These are phyloP conservation scores for Sylvicola fuscatus DNA, from an alignment of 2,888 invertebrate species.

Conservation along the genomic window DNA sequence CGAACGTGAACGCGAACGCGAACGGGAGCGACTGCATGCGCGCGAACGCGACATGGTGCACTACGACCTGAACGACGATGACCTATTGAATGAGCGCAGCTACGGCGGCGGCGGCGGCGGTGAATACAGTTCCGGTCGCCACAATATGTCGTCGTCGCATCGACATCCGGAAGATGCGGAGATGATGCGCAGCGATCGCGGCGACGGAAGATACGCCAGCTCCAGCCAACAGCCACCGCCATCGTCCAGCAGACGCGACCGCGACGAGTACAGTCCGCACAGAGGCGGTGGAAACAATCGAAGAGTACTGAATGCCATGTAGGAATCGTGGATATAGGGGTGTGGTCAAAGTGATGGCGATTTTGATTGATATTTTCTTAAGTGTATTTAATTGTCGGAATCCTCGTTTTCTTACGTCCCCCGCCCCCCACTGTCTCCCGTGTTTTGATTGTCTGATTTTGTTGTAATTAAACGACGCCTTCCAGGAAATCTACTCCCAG, in stretches of 20 bases:
- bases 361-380: slow-evolving; percentile 3
- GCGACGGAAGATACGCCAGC: slow-evolving; percentile 16
- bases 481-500: too few relatives aligned
- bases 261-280: slow-evolving; percentile 27
- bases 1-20: slow-evolving; percentile 15
- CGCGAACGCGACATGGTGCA: slow-evolving; percentile 25
- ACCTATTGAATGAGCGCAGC: slow-evolving; percentile 22
- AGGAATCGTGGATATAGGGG: slow-evolving; percentile 30
- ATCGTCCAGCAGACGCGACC: slow-evolving; percentile 11
- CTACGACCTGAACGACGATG: slow-evolving; percentile 24
- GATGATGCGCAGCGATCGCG: slow-evolving; percentile 8
- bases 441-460: too few relatives aligned
- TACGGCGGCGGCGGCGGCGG: slow-evolving; percentile 10
- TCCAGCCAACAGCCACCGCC: slow-evolving; percentile 12
- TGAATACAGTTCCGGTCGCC: slow-evolving; percentile 17
- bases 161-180: slow-evolving; percentile 4
- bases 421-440: too few relatives aligned
- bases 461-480: too few relatives aligned
- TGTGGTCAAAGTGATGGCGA: slow-evolving; percentile 26
- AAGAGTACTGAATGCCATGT: slow-evolving; percentile 29
- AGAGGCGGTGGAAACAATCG: slow-evolving; percentile 28
- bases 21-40: slow-evolving; percentile 20
- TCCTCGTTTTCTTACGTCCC: too few relatives aligned
- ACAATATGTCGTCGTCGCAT: slow-evolving; percentile 7
- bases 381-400: too few relatives aligned